Evolutionary conservation across 2,888 invertebrate genomes (phyloP), one percentile per base, ranked within the genome.

Genomic region (Chamaedrilus cognettii): DNA sequence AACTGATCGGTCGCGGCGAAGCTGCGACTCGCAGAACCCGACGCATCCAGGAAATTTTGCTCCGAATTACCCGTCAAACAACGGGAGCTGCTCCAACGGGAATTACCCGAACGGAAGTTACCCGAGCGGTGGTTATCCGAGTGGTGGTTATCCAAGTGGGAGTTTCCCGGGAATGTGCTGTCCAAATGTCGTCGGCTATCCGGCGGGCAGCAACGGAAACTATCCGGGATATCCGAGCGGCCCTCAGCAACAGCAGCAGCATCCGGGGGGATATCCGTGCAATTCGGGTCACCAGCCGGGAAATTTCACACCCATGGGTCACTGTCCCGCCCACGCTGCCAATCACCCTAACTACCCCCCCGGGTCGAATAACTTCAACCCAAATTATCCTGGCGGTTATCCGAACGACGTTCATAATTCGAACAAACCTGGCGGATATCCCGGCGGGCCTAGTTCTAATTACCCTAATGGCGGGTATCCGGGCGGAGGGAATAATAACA

Each of bases 41-140:
- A 60, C 3, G 55, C 60, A 2, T 65, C 61, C 55, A 33, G 65
- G 11, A 49, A 56, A 7, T 59, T 61, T 33, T 52, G 15, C 55
- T 19, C 55, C 55, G 7, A 52, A 52, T 52, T 52, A 23, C 28
- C 55, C 55, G 11, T 19, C 42, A 11, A 42, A 42, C 19, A n/a
- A n/a, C n/a, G 42, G 42, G 11, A 7, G 19, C 11, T 42, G 42
- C 19, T 26, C 55, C 28, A 52, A 26, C 26, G 55, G 55, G 26
- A 52, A 26, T 52, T 23, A 62, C 51, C 51, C 62, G 51, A 30
- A 26, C 30, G 62, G 62, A 62, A 26, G 26, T 52, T 23, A 7
- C 15, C 55, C 55, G 26, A 52, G 26, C 28, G 55, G 55, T 7
- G 19, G 55, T 26, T 52, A 52, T 52, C 55, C 55, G 28, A 52